Evolutionary conservation across 2,888 invertebrate genomes (phyloP).

Genomic region (Candidula unifasciata): DNA sequence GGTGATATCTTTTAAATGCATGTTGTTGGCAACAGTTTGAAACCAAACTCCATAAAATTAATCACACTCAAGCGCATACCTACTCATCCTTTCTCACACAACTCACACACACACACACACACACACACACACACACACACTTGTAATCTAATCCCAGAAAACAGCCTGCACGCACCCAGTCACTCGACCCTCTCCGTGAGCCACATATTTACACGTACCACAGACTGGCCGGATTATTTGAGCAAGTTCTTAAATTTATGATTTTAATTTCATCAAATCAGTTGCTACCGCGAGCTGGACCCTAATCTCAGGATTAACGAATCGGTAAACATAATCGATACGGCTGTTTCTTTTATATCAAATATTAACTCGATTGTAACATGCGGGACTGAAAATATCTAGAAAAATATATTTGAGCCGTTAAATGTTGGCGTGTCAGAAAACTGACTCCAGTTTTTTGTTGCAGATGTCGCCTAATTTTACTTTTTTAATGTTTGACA

Average conservation of each 20-base stretch:
- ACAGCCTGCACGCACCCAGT: background rate
- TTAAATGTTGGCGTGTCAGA: background rate
- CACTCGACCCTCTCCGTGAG: background rate
- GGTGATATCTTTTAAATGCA: too few species aligned
- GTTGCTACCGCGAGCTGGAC: background rate
- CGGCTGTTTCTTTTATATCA: background rate
- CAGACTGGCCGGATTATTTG: background rate
- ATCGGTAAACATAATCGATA: background rate
- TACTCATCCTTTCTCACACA: background rate
- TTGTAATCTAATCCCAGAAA: background rate
- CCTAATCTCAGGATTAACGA: background rate
- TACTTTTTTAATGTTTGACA: conserved; percentile 3
- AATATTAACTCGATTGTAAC: background rate
- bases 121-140: background rate
- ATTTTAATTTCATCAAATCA: background rate
- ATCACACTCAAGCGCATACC: background rate
- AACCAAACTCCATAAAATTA: background rate
- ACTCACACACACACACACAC: background rate
- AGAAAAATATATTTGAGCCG: background rate
- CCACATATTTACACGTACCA: background rate
- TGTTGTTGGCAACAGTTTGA: too few species aligned
- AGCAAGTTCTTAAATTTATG: background rate
- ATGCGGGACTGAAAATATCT: background rate
- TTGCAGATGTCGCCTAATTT: background rate
- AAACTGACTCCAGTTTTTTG: background rate